A percentile compares a stretch with the other conserved stretches of the same genome.
Evolutionary conservation across 2,113 vertebrate genomes (phyloP).

Genomic region (Barnardius zonarius): DNA sequence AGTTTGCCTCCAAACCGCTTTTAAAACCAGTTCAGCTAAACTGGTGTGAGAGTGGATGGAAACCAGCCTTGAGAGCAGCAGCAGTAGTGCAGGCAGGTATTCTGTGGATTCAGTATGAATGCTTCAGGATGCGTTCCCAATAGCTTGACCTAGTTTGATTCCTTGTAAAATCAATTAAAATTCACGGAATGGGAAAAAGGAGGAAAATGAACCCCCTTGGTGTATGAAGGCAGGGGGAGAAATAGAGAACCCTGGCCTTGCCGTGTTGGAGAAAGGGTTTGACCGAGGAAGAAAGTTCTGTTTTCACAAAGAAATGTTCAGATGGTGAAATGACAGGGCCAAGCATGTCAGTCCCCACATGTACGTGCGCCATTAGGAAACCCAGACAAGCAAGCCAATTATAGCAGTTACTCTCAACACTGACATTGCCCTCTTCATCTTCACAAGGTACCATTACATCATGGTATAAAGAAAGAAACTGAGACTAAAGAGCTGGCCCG

Average conservation of each 20-base stretch:
- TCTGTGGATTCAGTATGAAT: neutral
- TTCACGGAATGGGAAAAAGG: neutral
- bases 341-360: neutral
- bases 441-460: neutral
- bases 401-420: neutral
- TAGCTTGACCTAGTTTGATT: neutral
- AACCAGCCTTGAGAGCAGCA: neutral
- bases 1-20: neutral
- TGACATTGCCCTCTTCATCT: neutral
- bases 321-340: neutral
- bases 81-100: neutral
- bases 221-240: neutral
- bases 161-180: neutral
- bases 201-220: accelerated
- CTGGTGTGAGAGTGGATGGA: neutral
- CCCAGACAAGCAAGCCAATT: neutral
- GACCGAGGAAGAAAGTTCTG: neutral
- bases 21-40: neutral
- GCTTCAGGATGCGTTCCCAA: neutral
- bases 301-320: neutral
- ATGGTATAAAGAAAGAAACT: neutral
- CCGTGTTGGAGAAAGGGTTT: neutral
- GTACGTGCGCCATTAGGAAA: neutral
- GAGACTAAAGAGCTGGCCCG: neutral
- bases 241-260: neutral